Base-by-base conservation (phyloP, 1,140 invertebrate genomes). In the Zaprionus kolodkinae region DNA sequence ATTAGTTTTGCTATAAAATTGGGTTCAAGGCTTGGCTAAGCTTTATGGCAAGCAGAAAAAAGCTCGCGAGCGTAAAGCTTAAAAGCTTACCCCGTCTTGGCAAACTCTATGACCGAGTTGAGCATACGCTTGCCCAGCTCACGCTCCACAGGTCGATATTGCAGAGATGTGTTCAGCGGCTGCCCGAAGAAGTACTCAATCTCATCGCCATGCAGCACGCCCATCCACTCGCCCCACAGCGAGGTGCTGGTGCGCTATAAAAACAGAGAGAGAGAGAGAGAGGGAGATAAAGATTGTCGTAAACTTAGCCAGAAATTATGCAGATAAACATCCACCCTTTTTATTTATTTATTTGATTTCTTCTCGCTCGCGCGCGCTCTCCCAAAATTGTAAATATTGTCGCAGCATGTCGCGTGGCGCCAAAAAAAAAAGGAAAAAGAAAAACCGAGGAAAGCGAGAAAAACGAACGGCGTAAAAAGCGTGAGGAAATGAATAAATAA, bases 221-320 rank as follows among this genome's bases (percentile, higher is more conserved):
- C 98, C 97, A 99, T 98, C 98, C 98, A 99, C 91, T 97, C 95
- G 15, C 97, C 98, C 98, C 98, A 99, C 27, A 97, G 94, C 88
- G 96, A 97, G 11, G 95, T 96, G 85, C 96, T 97, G 11, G 97
- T 97, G 76, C 97, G 95, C 96, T 99, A 96, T 9, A 96, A 92
- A 65, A 65, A 65, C 25, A 66, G 33, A 38, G n/a, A 54, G 35
- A 50, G 9, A 50, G 17, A 48, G 35, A 66, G 11, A 78, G 38
- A 56, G 38, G 30, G n/a, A 65, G 67, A 30, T 59, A 56, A n/a
- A n/a, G n/a, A n/a, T 78, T 77, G 74, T 88, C 84, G 80, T 88
- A 84, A 88, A 89, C 77, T 80, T 79, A 64, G 65, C 78, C 85
- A 81, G 81, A 84, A 88, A 88, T 88, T 84, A 88, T 88, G 84